A percentile compares a stretch with the other conserved stretches of the same genome.
Evolutionary conservation across 2,113 vertebrate species (phyloP).

Genomic region (Gila orcuttii): DNA sequence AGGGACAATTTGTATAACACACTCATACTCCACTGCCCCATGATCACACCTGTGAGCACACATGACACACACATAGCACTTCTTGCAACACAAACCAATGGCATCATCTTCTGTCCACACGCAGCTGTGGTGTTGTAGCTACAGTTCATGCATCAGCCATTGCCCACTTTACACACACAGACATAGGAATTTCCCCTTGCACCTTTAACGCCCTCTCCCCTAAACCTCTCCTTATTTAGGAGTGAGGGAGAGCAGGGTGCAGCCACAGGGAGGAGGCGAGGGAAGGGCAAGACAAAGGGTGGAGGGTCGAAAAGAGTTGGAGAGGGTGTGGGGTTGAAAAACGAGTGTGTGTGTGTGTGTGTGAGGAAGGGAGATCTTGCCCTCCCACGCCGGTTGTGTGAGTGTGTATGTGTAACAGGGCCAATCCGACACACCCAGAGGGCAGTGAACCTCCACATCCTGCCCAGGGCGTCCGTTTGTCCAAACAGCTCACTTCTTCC

Average conservation of each 20-base stretch:
- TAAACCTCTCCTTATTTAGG: constrained; percentile 47
- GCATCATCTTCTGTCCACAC: neutral
- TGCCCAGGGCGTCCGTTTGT: constrained; percentile 77
- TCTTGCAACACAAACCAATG: neutral
- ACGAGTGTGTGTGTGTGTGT: constrained; percentile 41
- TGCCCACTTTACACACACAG: constrained; percentile 7
- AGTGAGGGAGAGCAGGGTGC: constrained; percentile 47
- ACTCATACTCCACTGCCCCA: neutral
- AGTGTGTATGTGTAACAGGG: constrained; percentile 60
- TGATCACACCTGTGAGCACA: constrained; percentile 7
- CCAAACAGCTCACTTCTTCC: constrained; percentile 67
- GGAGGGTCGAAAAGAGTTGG: constrained; percentile 64
- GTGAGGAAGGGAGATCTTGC: constrained; percentile 31
- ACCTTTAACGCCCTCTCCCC: constrained; percentile 33
- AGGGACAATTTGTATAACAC: neutral
- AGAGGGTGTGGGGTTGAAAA: constrained; percentile 67
- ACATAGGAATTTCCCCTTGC: constrained; percentile 19
- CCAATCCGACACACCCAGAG: constrained; percentile 77
- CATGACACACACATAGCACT: neutral
- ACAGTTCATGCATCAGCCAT: constrained; percentile 9
- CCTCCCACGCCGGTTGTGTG: constrained; percentile 40
- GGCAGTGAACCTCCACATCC: constrained; percentile 79
- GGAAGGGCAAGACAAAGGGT: constrained; percentile 30
- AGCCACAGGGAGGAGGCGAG: constrained; percentile 11
- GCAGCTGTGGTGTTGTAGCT: neutral